Conservation (phyloP, 2,888 invertebrate genomes). For the Rhabditoides inermis region DNA sequence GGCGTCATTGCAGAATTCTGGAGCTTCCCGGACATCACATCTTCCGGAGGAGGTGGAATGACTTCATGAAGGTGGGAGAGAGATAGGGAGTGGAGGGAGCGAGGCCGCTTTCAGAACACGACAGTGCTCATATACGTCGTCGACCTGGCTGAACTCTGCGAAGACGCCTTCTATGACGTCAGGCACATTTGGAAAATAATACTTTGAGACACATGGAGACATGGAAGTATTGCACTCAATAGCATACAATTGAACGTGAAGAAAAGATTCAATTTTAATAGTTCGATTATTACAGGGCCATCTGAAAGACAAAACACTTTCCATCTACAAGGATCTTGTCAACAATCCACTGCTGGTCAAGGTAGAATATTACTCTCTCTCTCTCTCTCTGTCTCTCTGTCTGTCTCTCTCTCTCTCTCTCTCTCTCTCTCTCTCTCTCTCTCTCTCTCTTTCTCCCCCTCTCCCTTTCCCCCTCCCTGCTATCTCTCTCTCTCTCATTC, state of each 20-base stretch:
- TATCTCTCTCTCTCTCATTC: neutral
- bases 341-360: constrained; percentile 9
- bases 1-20: constrained; percentile 19
- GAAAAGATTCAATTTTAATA: no score
- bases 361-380: no score
- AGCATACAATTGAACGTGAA: no score
- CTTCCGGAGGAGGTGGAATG: constrained; percentile 21
- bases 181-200: no score
- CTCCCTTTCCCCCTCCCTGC: neutral
- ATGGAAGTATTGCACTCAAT: no score
- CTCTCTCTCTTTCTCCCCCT: no score
- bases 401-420: no score
- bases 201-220: no score
- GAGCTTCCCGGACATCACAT: constrained; percentile 37
- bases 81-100: no score
- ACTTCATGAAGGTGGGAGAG: no score
- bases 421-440: no score
- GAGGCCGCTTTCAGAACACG: constrained; percentile 19
- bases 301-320: constrained; percentile 22
- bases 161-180: constrained; percentile 24
- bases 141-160: constrained; percentile 30
- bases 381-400: no score
- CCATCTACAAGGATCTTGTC: constrained; percentile 15
- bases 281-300: constrained; percentile 32
- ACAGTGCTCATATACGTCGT: constrained; percentile 21